Conservation (phyloP, 2,888 invertebrate genomes). For the Conomelus anceps region DNA sequence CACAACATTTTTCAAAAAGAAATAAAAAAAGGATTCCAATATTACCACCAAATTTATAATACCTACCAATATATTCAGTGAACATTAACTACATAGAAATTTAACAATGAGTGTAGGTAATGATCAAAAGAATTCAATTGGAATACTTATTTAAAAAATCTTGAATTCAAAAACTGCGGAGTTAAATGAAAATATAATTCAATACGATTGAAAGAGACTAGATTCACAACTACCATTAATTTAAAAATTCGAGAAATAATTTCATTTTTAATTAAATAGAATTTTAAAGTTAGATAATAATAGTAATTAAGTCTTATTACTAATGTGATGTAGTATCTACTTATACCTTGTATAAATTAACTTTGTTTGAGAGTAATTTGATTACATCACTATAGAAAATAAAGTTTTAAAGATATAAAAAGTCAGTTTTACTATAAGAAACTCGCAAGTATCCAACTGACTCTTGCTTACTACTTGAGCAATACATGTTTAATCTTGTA, state of each 20-base stretch:
- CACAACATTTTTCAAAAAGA: not conserved
- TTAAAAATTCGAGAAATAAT: no score
- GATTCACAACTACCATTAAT: not conserved
- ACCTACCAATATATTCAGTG: not conserved
- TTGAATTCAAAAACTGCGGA: no score
- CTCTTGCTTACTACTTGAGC: no score
- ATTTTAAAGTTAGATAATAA: not conserved
- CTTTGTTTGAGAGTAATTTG: no score
- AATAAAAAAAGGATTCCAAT: not conserved
- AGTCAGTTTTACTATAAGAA: no score
- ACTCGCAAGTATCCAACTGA: no score
- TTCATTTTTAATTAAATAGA: not conserved
- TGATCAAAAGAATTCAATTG: not conserved
- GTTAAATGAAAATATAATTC: not conserved
- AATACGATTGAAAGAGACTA: not conserved
- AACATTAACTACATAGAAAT: not conserved
- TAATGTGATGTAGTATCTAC: no score
- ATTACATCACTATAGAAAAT: no score
- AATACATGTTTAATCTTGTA: no score
- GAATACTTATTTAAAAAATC: not conserved
- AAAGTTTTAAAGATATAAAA: no score
- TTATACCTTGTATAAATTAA: no score
- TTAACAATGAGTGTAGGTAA: not conserved
- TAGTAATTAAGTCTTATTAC: no score
- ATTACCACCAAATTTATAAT: not conserved